These are phyloP conservation scores for Genyomyrus donnyi DNA, from an alignment of 2,113 vertebrate species.

Conservation along the genomic window DNA sequence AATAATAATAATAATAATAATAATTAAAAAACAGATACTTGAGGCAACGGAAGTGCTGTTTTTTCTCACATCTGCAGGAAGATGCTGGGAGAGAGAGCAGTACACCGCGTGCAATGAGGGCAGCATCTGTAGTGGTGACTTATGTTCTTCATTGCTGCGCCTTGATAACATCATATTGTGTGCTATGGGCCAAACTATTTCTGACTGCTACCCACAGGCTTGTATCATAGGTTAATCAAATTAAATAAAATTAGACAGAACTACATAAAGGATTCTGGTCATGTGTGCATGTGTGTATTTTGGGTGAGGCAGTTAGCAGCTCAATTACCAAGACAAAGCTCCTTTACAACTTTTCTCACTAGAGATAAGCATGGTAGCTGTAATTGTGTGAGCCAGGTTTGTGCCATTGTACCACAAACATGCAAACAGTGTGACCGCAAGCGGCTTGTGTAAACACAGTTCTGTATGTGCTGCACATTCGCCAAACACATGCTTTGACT, in stretches of 20 bases:
- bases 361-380: not conserved
- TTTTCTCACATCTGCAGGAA: not conserved
- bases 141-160: constrained; percentile 29
- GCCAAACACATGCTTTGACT: not conserved
- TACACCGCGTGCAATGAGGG: not conserved
- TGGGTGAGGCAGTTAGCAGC: not conserved
- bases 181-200: constrained; percentile 38
- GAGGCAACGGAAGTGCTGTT: not conserved
- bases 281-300: not conserved
- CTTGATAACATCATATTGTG: constrained; percentile 26
- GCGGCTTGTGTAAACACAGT: not conserved
- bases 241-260: constrained; percentile 50
- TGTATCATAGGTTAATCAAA: constrained; percentile 49
- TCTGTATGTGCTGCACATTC: not conserved
- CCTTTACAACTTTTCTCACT: not conserved
- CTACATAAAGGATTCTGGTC: constrained; percentile 47
- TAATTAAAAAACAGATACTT: not conserved
- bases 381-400: not conserved
- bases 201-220: constrained; percentile 35
- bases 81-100: not conserved
- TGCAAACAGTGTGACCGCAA: not conserved
- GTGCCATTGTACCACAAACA: not conserved
- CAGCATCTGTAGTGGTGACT: constrained; percentile 19
- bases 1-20: not conserved
- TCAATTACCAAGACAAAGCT: not conserved